Percentiles rank a stretch among this genome's conserved stretches.
These are phyloP conservation scores for Atherix ibis DNA, from an alignment of 2,888 invertebrate genomes.

Conservation along the genomic window DNA sequence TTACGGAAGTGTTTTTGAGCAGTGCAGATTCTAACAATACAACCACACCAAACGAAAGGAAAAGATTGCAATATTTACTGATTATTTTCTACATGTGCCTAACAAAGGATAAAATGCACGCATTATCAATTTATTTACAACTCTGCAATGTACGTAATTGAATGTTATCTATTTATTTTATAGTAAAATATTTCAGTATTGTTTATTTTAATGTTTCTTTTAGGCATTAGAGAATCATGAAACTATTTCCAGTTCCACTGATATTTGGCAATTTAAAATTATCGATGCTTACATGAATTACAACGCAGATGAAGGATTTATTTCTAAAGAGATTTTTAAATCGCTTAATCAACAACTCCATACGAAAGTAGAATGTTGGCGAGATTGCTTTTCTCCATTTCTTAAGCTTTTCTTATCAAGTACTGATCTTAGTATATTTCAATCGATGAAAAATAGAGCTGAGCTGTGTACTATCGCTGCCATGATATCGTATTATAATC, in stretches of 20 bases:
- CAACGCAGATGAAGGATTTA: constrained; percentile 18
- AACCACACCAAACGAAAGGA: constrained; percentile 33
- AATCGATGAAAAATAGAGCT: too few species aligned
- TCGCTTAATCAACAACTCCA: constrained; percentile 23
- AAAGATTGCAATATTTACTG: constrained; percentile 43
- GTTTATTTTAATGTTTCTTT: constrained; percentile 15
- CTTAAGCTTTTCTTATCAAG: constrained; percentile 22
- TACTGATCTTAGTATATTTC: constrained; percentile 10
- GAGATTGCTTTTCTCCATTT: constrained; percentile 14
- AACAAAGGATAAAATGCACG: constrained; percentile 59
- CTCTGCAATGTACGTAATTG: constrained; percentile 41
- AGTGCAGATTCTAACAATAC: constrained; percentile 20
- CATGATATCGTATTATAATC: constrained; percentile 23
- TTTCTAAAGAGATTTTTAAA: constrained; percentile 26
- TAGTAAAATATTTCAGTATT: constrained; percentile 6
- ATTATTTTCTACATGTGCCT: constrained; percentile 66
- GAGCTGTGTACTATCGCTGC: constrained; percentile 17
- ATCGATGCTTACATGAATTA: constrained; percentile 37
- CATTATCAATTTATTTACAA: constrained; percentile 55
- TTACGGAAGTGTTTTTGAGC: constrained; percentile 50
- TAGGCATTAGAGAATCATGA: constrained; percentile 42
- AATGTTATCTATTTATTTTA: neutral
- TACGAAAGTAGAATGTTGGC: constrained; percentile 19
- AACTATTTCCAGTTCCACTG: constrained; percentile 37
- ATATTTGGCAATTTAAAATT: constrained; percentile 64